These are phyloP conservation scores for Ctena decussata DNA, from an alignment of 2,888 invertebrate genomes.

Conservation along the genomic window DNA sequence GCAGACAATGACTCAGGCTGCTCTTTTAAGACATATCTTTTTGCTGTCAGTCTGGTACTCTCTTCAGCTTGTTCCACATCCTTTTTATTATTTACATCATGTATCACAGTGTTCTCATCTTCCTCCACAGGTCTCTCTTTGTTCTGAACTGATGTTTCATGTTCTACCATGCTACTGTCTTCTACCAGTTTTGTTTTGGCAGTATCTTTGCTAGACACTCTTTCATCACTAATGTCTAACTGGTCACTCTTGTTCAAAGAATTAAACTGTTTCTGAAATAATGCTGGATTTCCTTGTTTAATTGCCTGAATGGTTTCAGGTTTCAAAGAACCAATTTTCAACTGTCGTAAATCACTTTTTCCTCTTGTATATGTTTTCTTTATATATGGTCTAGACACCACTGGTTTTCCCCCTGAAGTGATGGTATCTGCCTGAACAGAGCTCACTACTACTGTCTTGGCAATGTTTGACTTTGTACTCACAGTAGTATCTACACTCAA, in stretches of 20 bases:
- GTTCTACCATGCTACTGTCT: no score
- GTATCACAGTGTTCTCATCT: no score
- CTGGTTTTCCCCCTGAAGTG: neutral
- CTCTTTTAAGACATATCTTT: neutral
- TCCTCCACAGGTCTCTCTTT: no score
- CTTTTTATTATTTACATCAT: neutral
- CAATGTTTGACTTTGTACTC: no score
- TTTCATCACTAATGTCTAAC: no score
- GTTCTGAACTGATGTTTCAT: no score
- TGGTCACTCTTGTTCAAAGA: no score
- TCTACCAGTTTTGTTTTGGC: no score
- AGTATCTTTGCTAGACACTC: no score
- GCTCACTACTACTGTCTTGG: no score
- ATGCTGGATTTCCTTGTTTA: neutral
- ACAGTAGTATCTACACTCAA: no score
- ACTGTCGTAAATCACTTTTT: neutral
- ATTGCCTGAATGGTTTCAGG: slow-evolving; percentile 1
- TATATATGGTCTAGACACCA: neutral
- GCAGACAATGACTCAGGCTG: neutral
- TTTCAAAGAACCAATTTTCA: neutral
- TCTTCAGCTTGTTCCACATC: neutral
- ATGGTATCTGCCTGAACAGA: neutral
- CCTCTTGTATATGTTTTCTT: neutral
- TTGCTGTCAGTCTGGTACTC: neutral
- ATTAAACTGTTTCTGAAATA: neutral